phyloP scores from a whole-genome alignment of 2,797 vertebrate genomes.

The Myripristis jacobus region DNA sequence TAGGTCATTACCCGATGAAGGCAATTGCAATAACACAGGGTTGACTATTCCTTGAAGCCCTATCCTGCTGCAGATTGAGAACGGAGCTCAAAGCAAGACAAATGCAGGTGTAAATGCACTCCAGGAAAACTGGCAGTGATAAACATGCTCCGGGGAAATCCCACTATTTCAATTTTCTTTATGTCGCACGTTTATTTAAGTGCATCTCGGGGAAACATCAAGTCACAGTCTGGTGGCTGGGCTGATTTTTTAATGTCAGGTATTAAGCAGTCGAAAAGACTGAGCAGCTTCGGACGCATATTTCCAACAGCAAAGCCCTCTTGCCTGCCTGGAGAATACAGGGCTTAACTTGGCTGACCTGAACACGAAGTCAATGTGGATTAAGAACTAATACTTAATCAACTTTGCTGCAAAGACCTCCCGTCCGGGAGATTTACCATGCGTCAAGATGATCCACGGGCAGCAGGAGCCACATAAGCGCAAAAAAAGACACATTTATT shows the following conservation, averaged over 20 bases:
- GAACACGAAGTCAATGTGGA: conserved; percentile 64
- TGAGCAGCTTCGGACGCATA: conserved; percentile 8
- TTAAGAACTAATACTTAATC: conserved; percentile 76
- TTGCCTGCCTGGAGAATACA: conserved; percentile 39
- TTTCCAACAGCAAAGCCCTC: conserved; percentile 26
- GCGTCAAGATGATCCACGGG: conserved; percentile 48
- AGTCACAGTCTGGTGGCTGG: background rate
- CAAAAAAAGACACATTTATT: conserved; percentile 6
- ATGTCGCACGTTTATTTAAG: background rate
- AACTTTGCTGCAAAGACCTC: conserved; percentile 69
- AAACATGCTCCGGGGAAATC: background rate
- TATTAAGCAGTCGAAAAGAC: conserved; percentile 52
- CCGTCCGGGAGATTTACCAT: conserved; percentile 38
- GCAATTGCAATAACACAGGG: conserved; percentile 5
- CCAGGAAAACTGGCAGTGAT: background rate
- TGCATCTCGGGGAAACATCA: background rate
- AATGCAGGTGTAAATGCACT: conserved; percentile 1
- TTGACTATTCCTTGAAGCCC: background rate
- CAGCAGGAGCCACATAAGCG: conserved; percentile 18
- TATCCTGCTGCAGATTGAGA: background rate
- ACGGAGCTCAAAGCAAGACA: background rate
- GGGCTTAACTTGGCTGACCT: conserved; percentile 72
- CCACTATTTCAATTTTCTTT: background rate
- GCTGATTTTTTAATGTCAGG: conserved; percentile 37
- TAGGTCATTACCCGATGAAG: conserved; percentile 9